Conservation (phyloP, 1,140 invertebrate genomes). For the Drosophila orosa region DNA sequence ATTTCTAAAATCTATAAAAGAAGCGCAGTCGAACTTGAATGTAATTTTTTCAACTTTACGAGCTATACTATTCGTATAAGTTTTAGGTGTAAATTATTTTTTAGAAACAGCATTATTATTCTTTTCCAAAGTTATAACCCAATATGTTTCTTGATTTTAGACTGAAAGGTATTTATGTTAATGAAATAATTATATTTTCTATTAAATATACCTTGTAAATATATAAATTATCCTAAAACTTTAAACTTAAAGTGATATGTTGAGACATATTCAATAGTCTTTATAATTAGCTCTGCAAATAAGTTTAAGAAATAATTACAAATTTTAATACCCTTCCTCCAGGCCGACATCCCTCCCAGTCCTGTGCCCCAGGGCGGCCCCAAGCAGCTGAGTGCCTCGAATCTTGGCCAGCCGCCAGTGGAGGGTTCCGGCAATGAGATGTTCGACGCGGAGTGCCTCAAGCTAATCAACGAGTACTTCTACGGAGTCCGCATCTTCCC, state of each 20-base stretch:
- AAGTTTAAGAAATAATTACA: too few species aligned
- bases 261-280: background rate
- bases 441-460: slow-evolving; percentile 93
- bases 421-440: slow-evolving; percentile 93
- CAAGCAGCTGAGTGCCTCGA: slow-evolving; percentile 89
- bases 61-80: too few species aligned
- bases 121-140: background rate
- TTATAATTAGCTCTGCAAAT: too few species aligned
- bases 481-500: slow-evolving; percentile 97
- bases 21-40: background rate
- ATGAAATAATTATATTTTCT: background rate
- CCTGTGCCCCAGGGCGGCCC: slow-evolving; percentile 87
- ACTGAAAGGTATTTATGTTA: slow-evolving; percentile 2
- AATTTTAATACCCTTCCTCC: slow-evolving; percentile 68
- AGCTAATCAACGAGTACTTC: slow-evolving; percentile 98
- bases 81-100: background rate
- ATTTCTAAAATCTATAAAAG: slow-evolving; percentile 64
- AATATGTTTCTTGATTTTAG: background rate
- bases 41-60: background rate
- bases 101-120: slow-evolving; percentile 39
- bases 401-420: slow-evolving; percentile 87
- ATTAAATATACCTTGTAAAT: background rate
- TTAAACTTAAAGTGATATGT: background rate
- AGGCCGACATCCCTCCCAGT: slow-evolving; percentile 76
- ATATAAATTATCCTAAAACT: background rate